Percentiles rank a stretch among this genome's conserved stretches.
These are phyloP conservation scores for Hypercompe scribonia DNA, from an alignment of 2,888 invertebrate genomes.

Conservation along the genomic window DNA sequence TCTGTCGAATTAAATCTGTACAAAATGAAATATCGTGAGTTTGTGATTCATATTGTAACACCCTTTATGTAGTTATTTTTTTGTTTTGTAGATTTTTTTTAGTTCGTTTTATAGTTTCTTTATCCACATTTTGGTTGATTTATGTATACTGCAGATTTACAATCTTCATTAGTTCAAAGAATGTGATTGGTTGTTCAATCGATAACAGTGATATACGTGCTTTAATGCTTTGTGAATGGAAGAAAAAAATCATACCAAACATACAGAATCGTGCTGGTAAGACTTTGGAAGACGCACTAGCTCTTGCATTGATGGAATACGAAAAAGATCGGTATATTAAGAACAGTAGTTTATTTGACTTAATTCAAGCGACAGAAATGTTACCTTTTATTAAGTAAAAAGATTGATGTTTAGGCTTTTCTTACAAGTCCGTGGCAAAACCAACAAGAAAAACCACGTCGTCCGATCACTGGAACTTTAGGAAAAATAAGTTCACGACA, in stretches of 20 bases:
- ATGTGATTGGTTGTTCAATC: not conserved
- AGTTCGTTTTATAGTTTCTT: conserved; percentile 39
- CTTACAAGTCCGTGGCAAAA: too few species aligned
- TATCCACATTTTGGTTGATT: conserved; percentile 18
- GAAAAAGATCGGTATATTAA: too few species aligned
- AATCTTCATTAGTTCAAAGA: not conserved
- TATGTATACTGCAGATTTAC: not conserved
- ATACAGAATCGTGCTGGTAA: not conserved
- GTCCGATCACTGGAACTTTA: too few species aligned
- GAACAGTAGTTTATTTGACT: too few species aligned
- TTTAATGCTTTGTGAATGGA: not conserved
- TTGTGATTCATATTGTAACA: conserved; percentile 69
- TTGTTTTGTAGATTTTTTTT: conserved; percentile 41
- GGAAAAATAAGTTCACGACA: too few species aligned
- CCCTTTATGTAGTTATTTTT: conserved; percentile 48
- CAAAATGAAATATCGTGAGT: conserved; percentile 80
- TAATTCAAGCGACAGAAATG: too few species aligned
- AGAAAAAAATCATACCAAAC: not conserved
- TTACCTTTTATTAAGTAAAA: too few species aligned
- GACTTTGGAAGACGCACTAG: too few species aligned
- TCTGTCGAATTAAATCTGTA: conserved; percentile 86
- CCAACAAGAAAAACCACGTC: too few species aligned
- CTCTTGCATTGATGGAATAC: not conserved
- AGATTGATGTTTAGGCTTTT: too few species aligned
- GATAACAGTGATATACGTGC: not conserved